Conservation (phyloP, 1,140 invertebrate genomes). For the Philotrypesis tridentata region DNA sequence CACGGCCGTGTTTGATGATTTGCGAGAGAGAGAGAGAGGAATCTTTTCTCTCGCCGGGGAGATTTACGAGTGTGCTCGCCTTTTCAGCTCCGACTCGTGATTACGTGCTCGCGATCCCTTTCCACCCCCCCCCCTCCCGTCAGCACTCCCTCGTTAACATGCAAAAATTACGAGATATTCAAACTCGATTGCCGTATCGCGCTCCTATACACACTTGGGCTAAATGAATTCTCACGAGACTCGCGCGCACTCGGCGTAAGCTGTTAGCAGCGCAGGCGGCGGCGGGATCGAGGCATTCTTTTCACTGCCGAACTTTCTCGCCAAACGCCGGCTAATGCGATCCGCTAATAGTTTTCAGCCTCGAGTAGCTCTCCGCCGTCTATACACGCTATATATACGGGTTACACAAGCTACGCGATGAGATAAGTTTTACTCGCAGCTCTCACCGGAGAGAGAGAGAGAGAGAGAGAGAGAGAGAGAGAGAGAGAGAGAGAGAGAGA, state of each 20-base stretch:
- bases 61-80: slow-evolving; percentile 5
- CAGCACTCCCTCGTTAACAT: too few relatives aligned
- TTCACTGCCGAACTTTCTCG: slow-evolving; percentile 18
- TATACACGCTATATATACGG: too few relatives aligned
- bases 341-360: neutral
- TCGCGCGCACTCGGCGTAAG: too few relatives aligned
- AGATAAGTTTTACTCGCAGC: neutral
- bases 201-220: too few relatives aligned
- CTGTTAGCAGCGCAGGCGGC: too few relatives aligned
- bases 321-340: slow-evolving; percentile 23
- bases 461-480: neutral
- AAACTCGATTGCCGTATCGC: neutral
- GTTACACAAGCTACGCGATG: too few relatives aligned
- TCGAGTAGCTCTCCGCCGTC: neutral
- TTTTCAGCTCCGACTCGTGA: neutral
- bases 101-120: neutral
- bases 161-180: slow-evolving; percentile 2
- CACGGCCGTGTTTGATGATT: neutral
- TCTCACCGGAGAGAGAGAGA: too few relatives aligned
- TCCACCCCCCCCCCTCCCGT: too few relatives aligned
- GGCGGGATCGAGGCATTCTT: too few relatives aligned
- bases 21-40: neutral
- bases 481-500: neutral
- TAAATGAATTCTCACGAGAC: too few relatives aligned
- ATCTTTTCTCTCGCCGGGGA: neutral